A percentile compares a stretch with the other conserved stretches of the same genome.
Conservation (phyloP, 1,140 invertebrate species). For the Centruroides vittatus region DNA sequence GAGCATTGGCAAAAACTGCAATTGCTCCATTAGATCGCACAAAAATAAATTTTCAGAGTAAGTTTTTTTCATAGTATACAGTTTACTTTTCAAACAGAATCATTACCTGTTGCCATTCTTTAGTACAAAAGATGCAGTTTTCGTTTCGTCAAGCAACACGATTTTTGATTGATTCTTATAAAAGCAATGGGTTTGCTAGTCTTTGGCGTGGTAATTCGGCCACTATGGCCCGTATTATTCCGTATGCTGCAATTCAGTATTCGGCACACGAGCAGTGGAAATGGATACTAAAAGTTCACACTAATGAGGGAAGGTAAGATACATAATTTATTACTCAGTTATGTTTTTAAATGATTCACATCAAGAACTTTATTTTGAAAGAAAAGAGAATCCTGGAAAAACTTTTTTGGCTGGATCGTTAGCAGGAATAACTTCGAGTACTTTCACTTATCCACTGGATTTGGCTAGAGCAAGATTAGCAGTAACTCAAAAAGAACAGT, state of each 20-base stretch:
- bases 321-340: background rate
- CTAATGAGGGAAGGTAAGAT: slow-evolving; percentile 8
- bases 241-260: slow-evolving; percentile 95
- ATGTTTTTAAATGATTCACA: background rate
- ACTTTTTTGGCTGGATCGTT: slow-evolving; percentile 80
- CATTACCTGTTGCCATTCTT: slow-evolving; percentile 21
- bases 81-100: slow-evolving; percentile 2
- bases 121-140: slow-evolving; percentile 48
- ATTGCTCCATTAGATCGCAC: slow-evolving; percentile 94
- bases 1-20: slow-evolving; percentile 83
- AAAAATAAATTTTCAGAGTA: slow-evolving; percentile 93
- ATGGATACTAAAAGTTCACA: slow-evolving; percentile 9
- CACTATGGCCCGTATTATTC: slow-evolving; percentile 90
- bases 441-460: slow-evolving; percentile 89
- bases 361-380: slow-evolving; percentile 12
- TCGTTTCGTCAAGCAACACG: slow-evolving; percentile 56
- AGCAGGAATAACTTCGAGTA: slow-evolving; percentile 85
- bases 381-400: slow-evolving; percentile 20
- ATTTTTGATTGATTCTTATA: slow-evolving; percentile 45
- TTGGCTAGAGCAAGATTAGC: slow-evolving; percentile 95
- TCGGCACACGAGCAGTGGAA: slow-evolving; percentile 74
- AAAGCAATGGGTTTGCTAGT: slow-evolving; percentile 44
- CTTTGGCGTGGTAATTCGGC: slow-evolving; percentile 96
- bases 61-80: slow-evolving; percentile 12
- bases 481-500: slow-evolving; percentile 65